Conservation (phyloP, 2,888 invertebrate species). For the Heliothis peltigera region DNA sequence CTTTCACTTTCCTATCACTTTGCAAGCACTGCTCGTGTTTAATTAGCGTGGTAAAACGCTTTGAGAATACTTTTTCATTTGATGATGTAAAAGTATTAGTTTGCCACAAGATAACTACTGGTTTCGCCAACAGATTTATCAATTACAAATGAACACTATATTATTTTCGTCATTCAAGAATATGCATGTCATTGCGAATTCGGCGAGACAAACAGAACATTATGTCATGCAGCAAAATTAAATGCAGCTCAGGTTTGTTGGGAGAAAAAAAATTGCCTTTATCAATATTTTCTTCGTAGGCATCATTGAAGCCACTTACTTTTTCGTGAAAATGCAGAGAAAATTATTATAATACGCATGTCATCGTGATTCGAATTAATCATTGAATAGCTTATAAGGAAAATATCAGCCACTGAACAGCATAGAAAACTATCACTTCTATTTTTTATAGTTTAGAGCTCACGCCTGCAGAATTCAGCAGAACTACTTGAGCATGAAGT, state of each 20-base stretch:
- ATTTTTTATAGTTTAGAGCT: background rate
- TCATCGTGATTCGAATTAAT: conserved; percentile 21
- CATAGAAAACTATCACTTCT: background rate
- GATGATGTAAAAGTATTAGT: conserved; percentile 29
- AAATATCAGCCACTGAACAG: background rate
- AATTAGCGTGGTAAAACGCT: conserved; percentile 59
- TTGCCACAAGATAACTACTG: conserved; percentile 14
- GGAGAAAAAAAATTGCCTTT: conserved; percentile 13
- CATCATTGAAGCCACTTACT: conserved; percentile 47
- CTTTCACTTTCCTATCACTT: conserved; percentile 61
- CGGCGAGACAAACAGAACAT: background rate
- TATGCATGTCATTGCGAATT: background rate
- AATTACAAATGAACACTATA: conserved; percentile 16
- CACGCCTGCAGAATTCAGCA: conserved; percentile 6
- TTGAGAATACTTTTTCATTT: conserved; percentile 36
- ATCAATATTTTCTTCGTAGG: conserved; percentile 45
- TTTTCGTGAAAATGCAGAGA: conserved; percentile 30
- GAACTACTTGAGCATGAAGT: conserved; percentile 15
- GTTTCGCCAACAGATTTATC: conserved; percentile 11
- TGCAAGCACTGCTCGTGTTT: conserved; percentile 50
- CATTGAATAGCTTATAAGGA: background rate
- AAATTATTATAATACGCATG: conserved; percentile 10
- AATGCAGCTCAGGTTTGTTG: background rate
- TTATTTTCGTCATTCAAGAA: background rate
- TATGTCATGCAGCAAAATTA: background rate